Evolutionary conservation across 2,888 invertebrate genomes (phyloP).

Genomic region (Nomada goodeniana): DNA sequence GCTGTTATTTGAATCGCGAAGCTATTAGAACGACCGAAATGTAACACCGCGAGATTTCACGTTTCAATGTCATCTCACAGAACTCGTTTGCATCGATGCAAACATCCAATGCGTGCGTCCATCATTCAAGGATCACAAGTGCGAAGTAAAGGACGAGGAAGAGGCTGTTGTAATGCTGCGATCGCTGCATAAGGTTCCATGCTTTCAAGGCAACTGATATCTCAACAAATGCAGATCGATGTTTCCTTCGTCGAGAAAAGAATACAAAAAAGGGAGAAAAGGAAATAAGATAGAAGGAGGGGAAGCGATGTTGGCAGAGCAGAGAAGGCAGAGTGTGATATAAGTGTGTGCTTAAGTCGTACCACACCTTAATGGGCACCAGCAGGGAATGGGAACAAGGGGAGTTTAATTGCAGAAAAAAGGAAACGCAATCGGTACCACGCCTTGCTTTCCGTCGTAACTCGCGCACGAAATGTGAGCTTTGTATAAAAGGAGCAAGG

Average conservation of each 20-base stretch:
- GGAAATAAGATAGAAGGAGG: not conserved
- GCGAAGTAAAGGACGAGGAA: not conserved
- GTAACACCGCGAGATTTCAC: no score
- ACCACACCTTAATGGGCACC: slow-evolving; percentile 68
- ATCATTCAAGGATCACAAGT: slow-evolving; percentile 26
- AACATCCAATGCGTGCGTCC: not conserved
- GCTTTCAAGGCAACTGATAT: slow-evolving; percentile 62
- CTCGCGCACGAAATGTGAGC: slow-evolving; percentile 20
- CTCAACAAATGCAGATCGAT: slow-evolving; percentile 69
- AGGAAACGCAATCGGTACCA: slow-evolving; percentile 61
- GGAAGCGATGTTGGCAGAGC: not conserved
- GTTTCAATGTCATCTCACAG: not conserved
- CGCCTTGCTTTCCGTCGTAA: slow-evolving; percentile 55
- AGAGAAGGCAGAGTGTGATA: slow-evolving; percentile 36
- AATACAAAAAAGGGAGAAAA: slow-evolving; percentile 33
- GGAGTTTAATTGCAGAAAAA: slow-evolving; percentile 64
- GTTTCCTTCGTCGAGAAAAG: slow-evolving; percentile 57
- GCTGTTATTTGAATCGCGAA: not conserved
- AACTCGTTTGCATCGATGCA: slow-evolving; percentile 7
- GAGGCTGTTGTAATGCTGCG: slow-evolving; percentile 9
- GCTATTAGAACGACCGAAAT: not conserved
- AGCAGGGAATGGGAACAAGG: slow-evolving; percentile 57
- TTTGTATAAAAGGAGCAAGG: slow-evolving; percentile 15
- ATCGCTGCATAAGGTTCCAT: slow-evolving; percentile 25
- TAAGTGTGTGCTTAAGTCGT: slow-evolving; percentile 66